Base-by-base conservation (phyloP, 2,888 invertebrate genomes). In the Dioctria linearis region DNA sequence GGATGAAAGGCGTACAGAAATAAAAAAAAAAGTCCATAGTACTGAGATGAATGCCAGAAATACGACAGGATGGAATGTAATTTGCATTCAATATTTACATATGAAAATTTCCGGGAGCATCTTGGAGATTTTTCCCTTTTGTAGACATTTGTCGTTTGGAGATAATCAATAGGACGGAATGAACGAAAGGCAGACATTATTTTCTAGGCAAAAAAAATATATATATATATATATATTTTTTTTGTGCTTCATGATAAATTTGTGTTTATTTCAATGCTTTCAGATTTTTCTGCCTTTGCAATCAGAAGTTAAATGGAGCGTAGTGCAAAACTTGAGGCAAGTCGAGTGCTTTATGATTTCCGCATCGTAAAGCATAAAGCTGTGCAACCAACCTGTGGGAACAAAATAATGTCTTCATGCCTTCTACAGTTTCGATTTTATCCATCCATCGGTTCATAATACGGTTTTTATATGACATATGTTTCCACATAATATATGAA, bases 11-110 rank as follows among this genome's bases (percentile, higher is more conserved):
- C 65, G 66, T 49, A 54, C 54, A 46, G 9, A 49, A n/a, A 66
- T 49, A 65, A 78, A 66, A 54, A 40, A 37, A n/a, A 25, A 25
- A 25, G 25, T 25, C 25, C 2, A 40, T 39, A 66, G 66, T 46
- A 51, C 40, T 54, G 54, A 66, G 78, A 78, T 66, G 66, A 78
- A 78, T 66, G 66, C 66, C 51, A 54, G 66, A 39, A 54, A 37
- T 63, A 66, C 66, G 78, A 54, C 78, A 43, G 63, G 65, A 66
- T 66, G 66, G 39, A 61, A 63, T 76, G 78, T 78, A 78, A 78
- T 78, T 78, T 78, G 78, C 78, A 78, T 78, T 78, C 78, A 78
- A 78, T 78, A 78, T 78, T 78, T 78, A 54, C 78, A 78, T 66
- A 78, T 78, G 76, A 76, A 76, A 76, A 76, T 76, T 76, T 49